These are phyloP conservation scores for Scaptomyza tumidula DNA, from an alignment of 2,888 invertebrate species.

Conservation along the genomic window DNA sequence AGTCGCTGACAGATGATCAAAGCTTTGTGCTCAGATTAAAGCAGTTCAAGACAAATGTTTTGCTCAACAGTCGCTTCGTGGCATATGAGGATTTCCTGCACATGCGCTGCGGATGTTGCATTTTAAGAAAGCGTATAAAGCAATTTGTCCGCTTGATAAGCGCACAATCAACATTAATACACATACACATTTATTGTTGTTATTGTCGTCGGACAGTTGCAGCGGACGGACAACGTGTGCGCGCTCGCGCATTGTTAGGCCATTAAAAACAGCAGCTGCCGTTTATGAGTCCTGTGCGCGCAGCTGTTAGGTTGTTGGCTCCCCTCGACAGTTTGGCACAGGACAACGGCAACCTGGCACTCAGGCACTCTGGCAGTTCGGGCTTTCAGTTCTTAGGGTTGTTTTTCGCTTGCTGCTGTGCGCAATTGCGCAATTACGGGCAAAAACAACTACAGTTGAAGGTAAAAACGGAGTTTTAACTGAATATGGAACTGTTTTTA, in stretches of 20 bases:
- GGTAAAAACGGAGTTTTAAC: background rate
- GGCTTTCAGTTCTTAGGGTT: slow-evolving; percentile 29
- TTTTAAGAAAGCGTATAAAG: slow-evolving; percentile 38
- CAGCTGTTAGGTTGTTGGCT: slow-evolving; percentile 64
- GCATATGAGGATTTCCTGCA: slow-evolving; percentile 4
- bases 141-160: slow-evolving; percentile 68
- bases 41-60: background rate
- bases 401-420: slow-evolving; percentile 36
- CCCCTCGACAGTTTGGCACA: slow-evolving; percentile 59
- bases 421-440: slow-evolving; percentile 75
- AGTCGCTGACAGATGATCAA: background rate
- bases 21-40: background rate
- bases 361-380: background rate
- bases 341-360: slow-evolving; percentile 57
- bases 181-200: slow-evolving; percentile 16
- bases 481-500: slow-evolving; percentile 48
- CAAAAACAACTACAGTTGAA: slow-evolving; percentile 22
- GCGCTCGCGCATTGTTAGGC: slow-evolving; percentile 35
- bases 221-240: slow-evolving; percentile 23
- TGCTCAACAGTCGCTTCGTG: slow-evolving; percentile 29
- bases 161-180: slow-evolving; percentile 27
- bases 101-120: slow-evolving; percentile 52
- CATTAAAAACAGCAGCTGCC: slow-evolving; percentile 71
- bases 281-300: slow-evolving; percentile 58
- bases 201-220: slow-evolving; percentile 18